These are phyloP conservation scores for Maniola hyperantus DNA, from an alignment of 2,888 invertebrate genomes.

Conservation along the genomic window DNA sequence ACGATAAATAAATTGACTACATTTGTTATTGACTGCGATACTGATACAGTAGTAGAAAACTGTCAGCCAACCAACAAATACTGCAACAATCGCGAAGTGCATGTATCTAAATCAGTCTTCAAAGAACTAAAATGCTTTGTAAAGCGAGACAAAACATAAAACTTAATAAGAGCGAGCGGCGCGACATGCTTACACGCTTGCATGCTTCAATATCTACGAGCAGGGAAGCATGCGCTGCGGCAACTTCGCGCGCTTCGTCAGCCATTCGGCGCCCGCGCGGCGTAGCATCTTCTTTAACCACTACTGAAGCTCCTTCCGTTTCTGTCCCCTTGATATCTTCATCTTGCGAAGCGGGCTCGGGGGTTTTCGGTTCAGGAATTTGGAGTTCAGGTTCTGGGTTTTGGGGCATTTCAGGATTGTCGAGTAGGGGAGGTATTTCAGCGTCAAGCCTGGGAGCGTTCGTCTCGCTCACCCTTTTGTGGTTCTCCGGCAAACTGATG, in stretches of 20 bases:
- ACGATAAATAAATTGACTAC: not conserved
- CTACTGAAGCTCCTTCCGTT: slow-evolving; percentile 71
- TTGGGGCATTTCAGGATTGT: slow-evolving; percentile 35
- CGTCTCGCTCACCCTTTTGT: slow-evolving; percentile 96
- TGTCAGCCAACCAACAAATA: not conserved
- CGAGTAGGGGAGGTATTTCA: slow-evolving; percentile 44
- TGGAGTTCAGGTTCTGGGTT: slow-evolving; percentile 49
- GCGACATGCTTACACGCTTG: slow-evolving; percentile 87
- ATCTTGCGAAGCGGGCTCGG: slow-evolving; percentile 57
- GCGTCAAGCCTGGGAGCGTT: slow-evolving; percentile 73
- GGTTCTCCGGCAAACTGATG: slow-evolving; percentile 98
- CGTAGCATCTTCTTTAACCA: slow-evolving; percentile 74
- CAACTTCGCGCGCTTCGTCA: slow-evolving; percentile 78
- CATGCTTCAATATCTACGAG: slow-evolving; percentile 84
- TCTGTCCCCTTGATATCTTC: slow-evolving; percentile 61
- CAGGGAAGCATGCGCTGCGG: slow-evolving; percentile 78
- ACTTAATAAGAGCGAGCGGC: slow-evolving; percentile 65
- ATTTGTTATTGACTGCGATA: too few relatives aligned
- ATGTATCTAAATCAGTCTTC: not conserved
- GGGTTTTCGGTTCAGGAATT: slow-evolving; percentile 51
- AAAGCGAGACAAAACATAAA: slow-evolving; percentile 54
- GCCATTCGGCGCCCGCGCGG: slow-evolving; percentile 72
- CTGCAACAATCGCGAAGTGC: not conserved
- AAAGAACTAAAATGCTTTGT: slow-evolving; percentile 37
- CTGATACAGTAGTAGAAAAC: too few relatives aligned